These are phyloP conservation scores for Pseudobourletiella spinata DNA, from an alignment of 1,140 invertebrate genomes.

Conservation along the genomic window DNA sequence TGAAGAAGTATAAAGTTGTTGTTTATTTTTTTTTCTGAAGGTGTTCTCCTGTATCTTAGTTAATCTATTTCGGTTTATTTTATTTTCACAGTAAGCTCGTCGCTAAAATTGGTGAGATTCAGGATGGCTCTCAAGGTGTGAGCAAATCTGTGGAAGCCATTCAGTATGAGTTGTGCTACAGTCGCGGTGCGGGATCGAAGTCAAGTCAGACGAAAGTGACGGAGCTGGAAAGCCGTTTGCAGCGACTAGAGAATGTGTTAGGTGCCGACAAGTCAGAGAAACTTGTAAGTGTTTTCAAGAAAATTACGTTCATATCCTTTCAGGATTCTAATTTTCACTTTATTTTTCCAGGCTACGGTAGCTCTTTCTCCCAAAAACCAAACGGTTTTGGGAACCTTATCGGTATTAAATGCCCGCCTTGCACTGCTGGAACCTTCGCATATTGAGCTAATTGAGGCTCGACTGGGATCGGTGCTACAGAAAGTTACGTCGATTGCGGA, in stretches of 20 bases:
- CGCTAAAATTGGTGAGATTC: constrained; percentile 23
- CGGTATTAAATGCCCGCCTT: constrained; percentile 45
- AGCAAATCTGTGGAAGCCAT: constrained; percentile 4
- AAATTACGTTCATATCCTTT: constrained; percentile 37
- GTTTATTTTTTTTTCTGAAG: too few species aligned
- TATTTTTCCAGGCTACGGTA: constrained; percentile 36
- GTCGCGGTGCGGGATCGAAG: not conserved
- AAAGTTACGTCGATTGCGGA: constrained; percentile 47
- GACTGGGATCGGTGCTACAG: constrained; percentile 44
- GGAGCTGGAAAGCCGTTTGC: constrained; percentile 15
- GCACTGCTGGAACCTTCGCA: constrained; percentile 46
- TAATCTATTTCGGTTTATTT: too few species aligned
- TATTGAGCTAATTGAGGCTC: constrained; percentile 46
- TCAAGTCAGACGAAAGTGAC: constrained; percentile 1
- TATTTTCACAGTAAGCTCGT: constrained; percentile 15
- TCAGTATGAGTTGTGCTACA: constrained; percentile 23
- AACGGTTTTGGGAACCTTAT: constrained; percentile 44
- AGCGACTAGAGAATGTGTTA: constrained; percentile 45
- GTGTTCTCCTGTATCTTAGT: too few species aligned
- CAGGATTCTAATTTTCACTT: not conserved
- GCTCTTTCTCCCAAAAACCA: constrained; percentile 41
- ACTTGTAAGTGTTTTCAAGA: constrained; percentile 36
- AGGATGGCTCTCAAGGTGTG: not conserved
- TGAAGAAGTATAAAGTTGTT: not conserved
- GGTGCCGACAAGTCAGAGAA: constrained; percentile 38